phyloP scores from a whole-genome alignment of 2,113 vertebrate genomes.

The Lates calcarifer region DNA sequence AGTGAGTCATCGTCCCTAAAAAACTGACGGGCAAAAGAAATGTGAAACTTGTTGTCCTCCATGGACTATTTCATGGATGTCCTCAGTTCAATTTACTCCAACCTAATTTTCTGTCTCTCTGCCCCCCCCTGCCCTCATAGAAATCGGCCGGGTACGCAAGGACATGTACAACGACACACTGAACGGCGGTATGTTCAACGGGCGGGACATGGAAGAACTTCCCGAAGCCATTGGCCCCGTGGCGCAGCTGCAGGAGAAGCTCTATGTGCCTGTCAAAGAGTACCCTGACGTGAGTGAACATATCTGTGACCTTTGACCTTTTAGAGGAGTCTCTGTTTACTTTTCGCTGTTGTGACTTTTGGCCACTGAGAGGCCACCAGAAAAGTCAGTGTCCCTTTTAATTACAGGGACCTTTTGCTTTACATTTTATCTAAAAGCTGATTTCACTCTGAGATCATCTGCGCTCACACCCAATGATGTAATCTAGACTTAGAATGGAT shows the following conservation, averaged over 20 bases:
- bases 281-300: slow-evolving; percentile 95
- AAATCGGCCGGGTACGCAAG: slow-evolving; percentile 99
- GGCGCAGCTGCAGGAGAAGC: slow-evolving; percentile 99
- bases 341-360: slow-evolving; percentile 45
- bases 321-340: slow-evolving; percentile 44
- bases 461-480: slow-evolving; percentile 59
- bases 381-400: slow-evolving; percentile 10
- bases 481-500: slow-evolving; percentile 51
- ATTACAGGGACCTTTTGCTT: slow-evolving; percentile 20
- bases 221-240: slow-evolving; percentile 96
- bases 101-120: neutral
- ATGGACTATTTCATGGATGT: neutral
- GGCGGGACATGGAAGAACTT: slow-evolving; percentile 92
- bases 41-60: slow-evolving; percentile 32
- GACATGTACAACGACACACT: slow-evolving; percentile 99
- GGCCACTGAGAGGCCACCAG: slow-evolving; percentile 18
- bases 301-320: slow-evolving; percentile 55
- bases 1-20: slow-evolving; percentile 57
- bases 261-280: slow-evolving; percentile 99
- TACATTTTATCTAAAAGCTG: slow-evolving; percentile 48
- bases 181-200: slow-evolving; percentile 95
- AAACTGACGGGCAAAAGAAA: slow-evolving; percentile 48
- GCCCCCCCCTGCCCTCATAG: slow-evolving; percentile 80
- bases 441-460: slow-evolving; percentile 58
- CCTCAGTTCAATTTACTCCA: neutral